Evolutionary conservation across 2,888 invertebrate species (phyloP).

Genomic region (Spisula solida): DNA sequence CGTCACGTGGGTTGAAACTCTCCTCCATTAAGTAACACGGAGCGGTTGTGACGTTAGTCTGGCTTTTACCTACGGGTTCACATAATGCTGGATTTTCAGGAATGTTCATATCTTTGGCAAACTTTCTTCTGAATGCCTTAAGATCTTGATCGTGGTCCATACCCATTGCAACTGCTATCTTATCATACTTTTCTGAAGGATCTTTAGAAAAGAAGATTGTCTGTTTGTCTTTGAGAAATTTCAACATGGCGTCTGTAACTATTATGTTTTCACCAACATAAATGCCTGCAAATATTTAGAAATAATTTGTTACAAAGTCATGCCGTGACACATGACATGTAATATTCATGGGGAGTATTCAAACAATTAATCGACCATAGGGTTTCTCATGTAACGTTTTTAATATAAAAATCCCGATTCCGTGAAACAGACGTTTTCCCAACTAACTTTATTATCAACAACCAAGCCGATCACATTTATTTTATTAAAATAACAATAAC

Average conservation of each 20-base stretch:
- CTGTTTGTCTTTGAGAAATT: slow-evolving; percentile 50
- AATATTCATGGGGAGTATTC: no score
- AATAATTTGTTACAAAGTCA: neutral
- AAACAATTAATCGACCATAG: no score
- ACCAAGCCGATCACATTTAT: no score
- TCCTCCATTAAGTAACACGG: slow-evolving; percentile 45
- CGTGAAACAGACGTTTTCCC: no score
- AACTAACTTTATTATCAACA: no score
- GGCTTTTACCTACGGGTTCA: slow-evolving; percentile 25
- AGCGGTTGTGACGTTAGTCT: neutral
- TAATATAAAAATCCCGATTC: no score
- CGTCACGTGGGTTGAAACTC: slow-evolving; percentile 76
- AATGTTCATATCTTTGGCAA: slow-evolving; percentile 36
- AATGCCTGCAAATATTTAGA: slow-evolving; percentile 70
- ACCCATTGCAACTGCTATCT: slow-evolving; percentile 57
- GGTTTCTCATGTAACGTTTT: no score
- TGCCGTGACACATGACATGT: no score
- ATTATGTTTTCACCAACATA: slow-evolving; percentile 78
- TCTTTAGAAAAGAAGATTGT: slow-evolving; percentile 52
- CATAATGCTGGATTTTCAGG: slow-evolving; percentile 29
- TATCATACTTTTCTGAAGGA: neutral
- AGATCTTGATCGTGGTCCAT: slow-evolving; percentile 53
- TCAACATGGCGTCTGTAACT: slow-evolving; percentile 61
- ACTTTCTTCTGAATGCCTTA: slow-evolving; percentile 41
- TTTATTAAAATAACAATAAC: no score